Conservation (phyloP, 2,113 vertebrate genomes). For the Fregata magnificens region DNA sequence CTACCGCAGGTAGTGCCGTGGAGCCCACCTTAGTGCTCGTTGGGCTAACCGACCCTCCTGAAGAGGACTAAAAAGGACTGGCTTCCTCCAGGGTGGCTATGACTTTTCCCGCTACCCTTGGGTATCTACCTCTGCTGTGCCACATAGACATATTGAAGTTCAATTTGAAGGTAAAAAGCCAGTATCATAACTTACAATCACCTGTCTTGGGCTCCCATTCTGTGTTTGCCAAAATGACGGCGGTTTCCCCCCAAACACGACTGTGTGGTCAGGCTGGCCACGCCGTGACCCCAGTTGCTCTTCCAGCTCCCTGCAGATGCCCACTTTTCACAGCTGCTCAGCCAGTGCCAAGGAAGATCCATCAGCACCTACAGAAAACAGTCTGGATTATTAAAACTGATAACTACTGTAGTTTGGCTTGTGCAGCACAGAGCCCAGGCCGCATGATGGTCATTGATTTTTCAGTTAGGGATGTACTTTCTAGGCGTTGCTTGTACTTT, state of each 20-base stretch:
- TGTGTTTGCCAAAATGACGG: neutral
- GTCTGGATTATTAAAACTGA: neutral
- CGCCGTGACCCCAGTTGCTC: neutral
- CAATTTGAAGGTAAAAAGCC: neutral
- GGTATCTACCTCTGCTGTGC: neutral
- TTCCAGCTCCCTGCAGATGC: neutral
- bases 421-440: neutral
- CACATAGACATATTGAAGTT: neutral
- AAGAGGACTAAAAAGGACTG: neutral
- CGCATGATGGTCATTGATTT: neutral
- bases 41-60: neutral
- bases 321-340: neutral
- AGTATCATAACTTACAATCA: neutral
- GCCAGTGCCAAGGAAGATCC: neutral
- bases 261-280: fast-evolving
- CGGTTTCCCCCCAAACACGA: fast-evolving
- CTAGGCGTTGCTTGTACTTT: neutral
- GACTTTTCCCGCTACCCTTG: neutral
- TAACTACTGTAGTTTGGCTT: neutral
- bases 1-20: fast-evolving
- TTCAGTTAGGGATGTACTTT: neutral
- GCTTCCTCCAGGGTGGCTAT: neutral
- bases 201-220: neutral
- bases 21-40: fast-evolving
- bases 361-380: neutral